Conservation (phyloP, 2,113 vertebrate genomes). For the Phylloscopus trochilus region DNA sequence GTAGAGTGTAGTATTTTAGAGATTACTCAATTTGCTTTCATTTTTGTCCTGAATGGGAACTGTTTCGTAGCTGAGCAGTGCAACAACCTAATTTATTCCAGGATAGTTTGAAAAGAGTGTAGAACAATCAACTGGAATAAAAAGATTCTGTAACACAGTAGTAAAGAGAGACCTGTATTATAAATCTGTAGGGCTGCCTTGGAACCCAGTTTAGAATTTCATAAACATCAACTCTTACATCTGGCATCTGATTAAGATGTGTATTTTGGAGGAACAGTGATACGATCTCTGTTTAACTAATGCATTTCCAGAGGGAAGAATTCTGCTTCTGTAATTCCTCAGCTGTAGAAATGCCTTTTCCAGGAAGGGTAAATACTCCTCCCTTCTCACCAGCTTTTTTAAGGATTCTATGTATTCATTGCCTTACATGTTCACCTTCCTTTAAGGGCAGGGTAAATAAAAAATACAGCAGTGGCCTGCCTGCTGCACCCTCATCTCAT, state of each 20-base stretch:
- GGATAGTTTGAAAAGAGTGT: neutral
- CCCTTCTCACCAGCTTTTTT: neutral
- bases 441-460: neutral
- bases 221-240: neutral
- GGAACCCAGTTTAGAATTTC: neutral
- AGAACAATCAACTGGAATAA: neutral
- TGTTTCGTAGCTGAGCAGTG: neutral
- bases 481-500: neutral
- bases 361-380: neutral
- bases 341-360: neutral
- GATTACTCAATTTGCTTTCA: neutral
- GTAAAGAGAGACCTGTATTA: neutral
- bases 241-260: neutral
- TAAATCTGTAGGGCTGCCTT: neutral
- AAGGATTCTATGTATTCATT: neutral
- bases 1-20: neutral
- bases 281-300: neutral
- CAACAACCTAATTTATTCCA: neutral
- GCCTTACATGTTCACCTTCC: neutral
- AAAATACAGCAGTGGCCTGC: neutral
- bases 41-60: neutral
- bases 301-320: neutral
- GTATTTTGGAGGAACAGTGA: neutral
- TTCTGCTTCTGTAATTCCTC: neutral
- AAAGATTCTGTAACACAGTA: neutral